A percentile compares a stretch with the other conserved stretches of the same genome.
Conservation (phyloP, 2,797 vertebrate genomes). For the Helostoma temminkii region DNA sequence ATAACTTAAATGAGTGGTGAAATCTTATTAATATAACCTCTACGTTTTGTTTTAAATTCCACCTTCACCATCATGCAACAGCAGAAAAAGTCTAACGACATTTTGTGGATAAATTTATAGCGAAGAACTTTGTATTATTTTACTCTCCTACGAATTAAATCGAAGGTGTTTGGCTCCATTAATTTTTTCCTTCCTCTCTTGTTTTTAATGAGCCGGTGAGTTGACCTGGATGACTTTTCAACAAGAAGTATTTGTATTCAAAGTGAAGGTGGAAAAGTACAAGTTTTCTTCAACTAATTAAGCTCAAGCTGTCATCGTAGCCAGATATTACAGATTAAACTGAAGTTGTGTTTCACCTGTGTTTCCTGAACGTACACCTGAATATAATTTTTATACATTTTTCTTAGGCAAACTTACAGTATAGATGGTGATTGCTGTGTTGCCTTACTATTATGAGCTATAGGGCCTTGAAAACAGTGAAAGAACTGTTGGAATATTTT, state of each 20-base stretch:
- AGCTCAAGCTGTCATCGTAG: constrained; percentile 49
- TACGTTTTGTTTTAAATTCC: constrained; percentile 1
- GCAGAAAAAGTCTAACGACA: constrained; percentile 52
- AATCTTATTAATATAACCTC: not conserved
- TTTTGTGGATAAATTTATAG: constrained; percentile 24
- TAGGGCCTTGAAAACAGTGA: constrained; percentile 16
- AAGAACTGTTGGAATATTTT: not conserved
- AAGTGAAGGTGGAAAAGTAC: constrained; percentile 40
- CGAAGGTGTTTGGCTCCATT: constrained; percentile 69
- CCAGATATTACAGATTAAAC: constrained; percentile 45
- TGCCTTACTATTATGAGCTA: constrained; percentile 22
- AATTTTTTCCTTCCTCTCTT: constrained; percentile 50
- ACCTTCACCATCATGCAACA: constrained; percentile 3
- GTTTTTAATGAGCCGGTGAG: constrained; percentile 74
- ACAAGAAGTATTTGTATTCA: constrained; percentile 68
- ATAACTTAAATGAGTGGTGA: not conserved
- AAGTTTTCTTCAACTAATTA: constrained; percentile 70
- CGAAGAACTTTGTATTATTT: constrained; percentile 43
- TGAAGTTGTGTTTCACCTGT: constrained; percentile 11
- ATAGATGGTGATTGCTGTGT: constrained; percentile 35
- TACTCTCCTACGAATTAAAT: constrained; percentile 52
- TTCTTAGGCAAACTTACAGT: constrained; percentile 5
- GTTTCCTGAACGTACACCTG: constrained; percentile 20
- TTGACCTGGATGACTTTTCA: constrained; percentile 69
- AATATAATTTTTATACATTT: constrained; percentile 21